These are phyloP conservation scores for Dinothrombium tinctorium DNA, from an alignment of 1,140 invertebrate species.

Conservation along the genomic window DNA sequence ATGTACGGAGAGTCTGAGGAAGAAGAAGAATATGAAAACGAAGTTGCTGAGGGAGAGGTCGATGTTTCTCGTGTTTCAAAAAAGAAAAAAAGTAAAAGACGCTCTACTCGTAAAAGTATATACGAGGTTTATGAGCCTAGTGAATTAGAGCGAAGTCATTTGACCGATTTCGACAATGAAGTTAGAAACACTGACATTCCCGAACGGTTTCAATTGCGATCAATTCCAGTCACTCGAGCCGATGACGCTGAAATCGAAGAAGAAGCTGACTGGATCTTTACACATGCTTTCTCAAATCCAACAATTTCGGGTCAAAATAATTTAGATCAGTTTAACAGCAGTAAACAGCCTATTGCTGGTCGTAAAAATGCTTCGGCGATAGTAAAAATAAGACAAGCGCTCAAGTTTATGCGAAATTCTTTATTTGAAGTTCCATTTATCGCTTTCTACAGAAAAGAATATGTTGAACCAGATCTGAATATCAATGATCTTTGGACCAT, in stretches of 20 bases:
- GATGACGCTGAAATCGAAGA: slow-evolving; percentile 59
- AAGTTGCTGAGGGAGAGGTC: slow-evolving; percentile 22
- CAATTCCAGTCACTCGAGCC: slow-evolving; percentile 50
- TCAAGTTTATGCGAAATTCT: slow-evolving; percentile 88
- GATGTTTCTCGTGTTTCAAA: slow-evolving; percentile 25
- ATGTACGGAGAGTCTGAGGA: slow-evolving; percentile 35
- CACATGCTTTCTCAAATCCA: slow-evolving; percentile 63
- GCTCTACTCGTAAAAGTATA: slow-evolving; percentile 62
- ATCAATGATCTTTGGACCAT: slow-evolving; percentile 94
- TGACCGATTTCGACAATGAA: slow-evolving; percentile 80
- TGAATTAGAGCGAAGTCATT: slow-evolving; percentile 83
- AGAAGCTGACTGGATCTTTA: slow-evolving; percentile 94
- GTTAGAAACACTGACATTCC: slow-evolving; percentile 67
- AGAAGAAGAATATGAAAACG: slow-evolving; percentile 26
- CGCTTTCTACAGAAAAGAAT: slow-evolving; percentile 94
- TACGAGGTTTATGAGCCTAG: slow-evolving; percentile 74
- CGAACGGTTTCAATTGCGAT: slow-evolving; percentile 51
- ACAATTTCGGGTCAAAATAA: slow-evolving; percentile 43
- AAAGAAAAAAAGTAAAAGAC: slow-evolving; percentile 49
- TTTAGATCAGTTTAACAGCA: slow-evolving; percentile 10
- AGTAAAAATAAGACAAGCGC: slow-evolving; percentile 69
- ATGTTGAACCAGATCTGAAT: slow-evolving; percentile 74
- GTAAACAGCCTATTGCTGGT: slow-evolving; percentile 15
- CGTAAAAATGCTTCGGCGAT: slow-evolving; percentile 34
- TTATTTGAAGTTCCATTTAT: slow-evolving; percentile 81